These are phyloP conservation scores for Drosophila santomea DNA, from an alignment of 1,140 invertebrate genomes.

Conservation along the genomic window DNA sequence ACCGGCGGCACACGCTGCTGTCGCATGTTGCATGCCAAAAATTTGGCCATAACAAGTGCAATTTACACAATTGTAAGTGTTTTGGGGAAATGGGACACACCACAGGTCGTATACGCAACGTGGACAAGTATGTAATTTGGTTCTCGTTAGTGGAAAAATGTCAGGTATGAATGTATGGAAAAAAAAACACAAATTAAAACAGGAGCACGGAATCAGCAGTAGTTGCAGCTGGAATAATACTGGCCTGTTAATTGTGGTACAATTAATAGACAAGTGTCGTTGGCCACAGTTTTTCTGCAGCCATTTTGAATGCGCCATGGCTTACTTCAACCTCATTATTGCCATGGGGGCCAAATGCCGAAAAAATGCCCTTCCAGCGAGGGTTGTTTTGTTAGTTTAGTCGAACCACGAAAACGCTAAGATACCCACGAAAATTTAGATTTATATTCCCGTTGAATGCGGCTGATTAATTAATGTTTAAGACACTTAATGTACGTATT, in stretches of 20 bases:
- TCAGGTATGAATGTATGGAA: neutral
- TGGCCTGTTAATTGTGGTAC: conserved; percentile 59
- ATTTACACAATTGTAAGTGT: conserved; percentile 88
- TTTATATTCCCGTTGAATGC: too few species aligned
- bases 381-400: neutral
- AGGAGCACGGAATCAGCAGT: conserved; percentile 19
- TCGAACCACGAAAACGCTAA: neutral
- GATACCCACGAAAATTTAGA: too few species aligned
- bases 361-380: neutral
- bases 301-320: conserved; percentile 22
- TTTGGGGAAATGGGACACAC: conserved; percentile 3
- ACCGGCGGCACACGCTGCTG: conserved; percentile 86
- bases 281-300: conserved; percentile 16
- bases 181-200: conserved; percentile 5
- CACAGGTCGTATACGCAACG: conserved; percentile 54
- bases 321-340: conserved; percentile 30
- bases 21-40: conserved; percentile 87
- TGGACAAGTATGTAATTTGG: conserved; percentile 50
- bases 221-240: conserved; percentile 33
- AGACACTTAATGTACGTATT: too few species aligned
- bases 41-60: conserved; percentile 88
- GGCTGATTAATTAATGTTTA: too few species aligned
- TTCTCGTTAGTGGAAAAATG: conserved; percentile 35
- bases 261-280: conserved; percentile 65
- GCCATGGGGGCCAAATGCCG: neutral